Evolutionary conservation across 1,140 invertebrate genomes (phyloP), one percentile per base, ranked within the genome.

Genomic region (Bombus waltoni): DNA sequence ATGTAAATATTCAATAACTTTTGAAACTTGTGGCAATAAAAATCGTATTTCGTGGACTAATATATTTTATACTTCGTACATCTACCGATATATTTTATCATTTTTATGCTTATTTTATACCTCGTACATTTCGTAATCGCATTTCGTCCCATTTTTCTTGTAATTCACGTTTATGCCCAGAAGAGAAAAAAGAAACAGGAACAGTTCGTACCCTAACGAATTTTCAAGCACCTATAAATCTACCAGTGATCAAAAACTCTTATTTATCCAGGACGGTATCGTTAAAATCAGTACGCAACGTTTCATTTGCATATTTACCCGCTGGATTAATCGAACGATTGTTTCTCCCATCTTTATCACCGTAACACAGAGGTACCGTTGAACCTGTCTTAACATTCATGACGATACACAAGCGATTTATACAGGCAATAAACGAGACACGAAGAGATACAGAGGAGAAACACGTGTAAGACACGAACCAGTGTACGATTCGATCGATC

Each of bases 401-500:
- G 28, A 22, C 40, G 28, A 40, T 28, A 25, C 8, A 0, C 40
- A 15, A 9, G 22, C 38, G 28, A 76, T 38, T 57, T 76, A 25
- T 76, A 59, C 25, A 59, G 1, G 53, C 8, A 28, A 15, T 11
- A 22, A 35, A 28, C 13, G 11, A 38, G 25, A 28, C 18, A 57
- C 59, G 73, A 4, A 13, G 44, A 57, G 73, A 75, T 53, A 53
- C 15, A 13, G 28, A 40, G 15, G 5, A 4, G 22, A 5, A 70
- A 35, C 38, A 22, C 74, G 53, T 76, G 74, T 76, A 76, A 59
- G n/a, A 28, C 32, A 59, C 35, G 47, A 38, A 32, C 18, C 42
- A 32, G n/a, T 44, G 44, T 32, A 59, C 75, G 75, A 66, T 65
- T 70, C n/a, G 35, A 68, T 80, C 78, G 28, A 70, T 80, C 44